These are phyloP conservation scores for Leucoraja ocellata DNA, from an alignment of 2,797 vertebrate species.

Conservation along the genomic window DNA sequence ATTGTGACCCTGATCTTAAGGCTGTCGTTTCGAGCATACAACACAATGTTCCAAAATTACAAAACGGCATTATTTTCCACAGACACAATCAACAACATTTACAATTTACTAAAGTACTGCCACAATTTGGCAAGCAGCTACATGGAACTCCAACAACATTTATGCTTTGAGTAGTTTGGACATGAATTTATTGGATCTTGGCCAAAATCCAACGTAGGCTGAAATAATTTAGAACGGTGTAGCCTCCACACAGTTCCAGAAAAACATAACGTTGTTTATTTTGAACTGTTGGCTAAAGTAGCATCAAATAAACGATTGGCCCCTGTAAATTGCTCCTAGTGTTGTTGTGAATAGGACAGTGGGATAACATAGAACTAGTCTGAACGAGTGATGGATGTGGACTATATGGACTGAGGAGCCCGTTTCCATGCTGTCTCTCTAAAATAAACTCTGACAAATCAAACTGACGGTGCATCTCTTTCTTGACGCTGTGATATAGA, in stretches of 20 bases:
- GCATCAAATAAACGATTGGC: background rate
- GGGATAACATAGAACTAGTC: too few relatives aligned
- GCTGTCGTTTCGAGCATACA: background rate
- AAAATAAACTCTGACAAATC: background rate
- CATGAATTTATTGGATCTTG: background rate
- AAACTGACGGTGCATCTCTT: background rate
- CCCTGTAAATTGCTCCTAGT: too few relatives aligned
- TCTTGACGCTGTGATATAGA: background rate
- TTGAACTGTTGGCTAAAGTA: too few relatives aligned
- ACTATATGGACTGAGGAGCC: too few relatives aligned
- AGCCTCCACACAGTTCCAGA: background rate
- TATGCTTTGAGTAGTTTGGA: too few relatives aligned
- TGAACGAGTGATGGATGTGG: too few relatives aligned
- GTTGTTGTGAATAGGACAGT: too few relatives aligned
- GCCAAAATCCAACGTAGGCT: background rate
- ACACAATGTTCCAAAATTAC: background rate
- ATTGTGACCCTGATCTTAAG: background rate
- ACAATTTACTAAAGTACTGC: background rate
- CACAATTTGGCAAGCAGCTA: background rate
- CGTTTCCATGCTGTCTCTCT: too few relatives aligned
- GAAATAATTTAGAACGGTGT: background rate
- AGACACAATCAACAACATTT: background rate
- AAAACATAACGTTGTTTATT: background rate
- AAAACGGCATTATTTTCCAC: background rate
- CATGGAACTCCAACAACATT: background rate